Conservation (phyloP, 2,888 invertebrate genomes). For the Orthosia cruda region DNA sequence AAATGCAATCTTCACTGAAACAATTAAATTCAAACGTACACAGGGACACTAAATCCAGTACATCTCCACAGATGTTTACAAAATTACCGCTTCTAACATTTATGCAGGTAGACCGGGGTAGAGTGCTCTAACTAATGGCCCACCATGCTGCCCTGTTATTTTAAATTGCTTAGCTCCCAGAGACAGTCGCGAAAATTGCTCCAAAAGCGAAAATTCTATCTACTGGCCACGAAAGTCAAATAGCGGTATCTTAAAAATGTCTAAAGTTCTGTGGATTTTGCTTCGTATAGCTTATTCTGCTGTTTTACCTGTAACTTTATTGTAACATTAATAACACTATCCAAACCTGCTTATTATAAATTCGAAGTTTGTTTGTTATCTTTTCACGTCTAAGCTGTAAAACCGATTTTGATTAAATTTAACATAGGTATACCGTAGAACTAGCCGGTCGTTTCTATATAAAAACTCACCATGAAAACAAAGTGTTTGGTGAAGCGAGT, state of each 20-base stretch:
- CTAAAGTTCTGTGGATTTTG: neutral
- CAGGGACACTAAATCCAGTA: conserved; percentile 34
- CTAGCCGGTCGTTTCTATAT: too few species aligned
- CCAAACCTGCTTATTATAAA: too few species aligned
- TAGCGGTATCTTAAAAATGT: neutral
- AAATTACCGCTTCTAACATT: conserved; percentile 56
- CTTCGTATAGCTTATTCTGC: too few species aligned
- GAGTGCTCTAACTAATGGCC: conserved; percentile 71
- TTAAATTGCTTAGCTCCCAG: conserved; percentile 66
- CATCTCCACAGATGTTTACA: conserved; percentile 55
- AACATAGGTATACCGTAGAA: too few species aligned
- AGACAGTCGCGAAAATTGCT: conserved; percentile 66
- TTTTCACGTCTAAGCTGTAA: too few species aligned
- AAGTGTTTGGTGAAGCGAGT: too few species aligned
- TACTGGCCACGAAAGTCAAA: neutral
- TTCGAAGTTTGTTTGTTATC: too few species aligned
- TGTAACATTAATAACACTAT: too few species aligned
- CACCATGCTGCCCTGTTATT: conserved; percentile 70
- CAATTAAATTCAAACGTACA: conserved; percentile 23
- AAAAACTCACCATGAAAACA: too few species aligned
- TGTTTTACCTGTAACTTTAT: too few species aligned
- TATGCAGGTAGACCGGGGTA: conserved; percentile 47
- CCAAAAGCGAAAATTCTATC: conserved; percentile 62
- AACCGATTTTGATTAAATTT: too few species aligned
- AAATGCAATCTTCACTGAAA: conserved; percentile 9